Percentiles rank a stretch among this genome's conserved stretches.
Evolutionary conservation across 2,888 invertebrate species (phyloP).

Genomic region (Eristalis tenax): DNA sequence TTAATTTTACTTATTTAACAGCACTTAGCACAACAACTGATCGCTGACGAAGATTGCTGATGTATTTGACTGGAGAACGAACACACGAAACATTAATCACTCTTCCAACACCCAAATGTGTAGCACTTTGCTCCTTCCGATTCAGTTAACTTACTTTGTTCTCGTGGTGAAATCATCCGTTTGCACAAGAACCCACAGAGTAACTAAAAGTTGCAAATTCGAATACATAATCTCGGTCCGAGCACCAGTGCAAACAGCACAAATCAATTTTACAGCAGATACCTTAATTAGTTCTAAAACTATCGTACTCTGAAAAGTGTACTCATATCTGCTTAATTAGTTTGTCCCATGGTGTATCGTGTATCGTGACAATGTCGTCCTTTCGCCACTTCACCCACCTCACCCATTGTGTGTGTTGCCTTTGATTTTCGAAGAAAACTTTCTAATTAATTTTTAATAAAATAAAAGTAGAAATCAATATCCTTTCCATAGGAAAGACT

Average conservation of each 20-base stretch:
- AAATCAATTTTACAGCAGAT: slow-evolving; percentile 35
- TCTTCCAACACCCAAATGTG: background rate
- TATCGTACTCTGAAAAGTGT: background rate
- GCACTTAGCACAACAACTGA: no score
- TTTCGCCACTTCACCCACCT: background rate
- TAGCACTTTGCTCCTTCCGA: background rate
- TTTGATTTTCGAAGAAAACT: slow-evolving; percentile 37
- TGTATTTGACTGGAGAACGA: background rate
- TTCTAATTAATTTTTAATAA: slow-evolving; percentile 68
- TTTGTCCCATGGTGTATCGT: slow-evolving; percentile 3
- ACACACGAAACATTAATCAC: background rate
- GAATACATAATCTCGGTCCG: slow-evolving; percentile 19
- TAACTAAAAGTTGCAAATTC: slow-evolving; percentile 42
- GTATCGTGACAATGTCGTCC: background rate
- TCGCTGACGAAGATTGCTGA: no score
- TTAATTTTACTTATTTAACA: background rate
- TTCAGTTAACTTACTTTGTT: slow-evolving; percentile 37
- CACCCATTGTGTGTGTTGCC: background rate
- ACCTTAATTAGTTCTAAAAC: slow-evolving; percentile 51
- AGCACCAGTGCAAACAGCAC: slow-evolving; percentile 3
- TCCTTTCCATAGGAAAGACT: background rate
- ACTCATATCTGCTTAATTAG: slow-evolving; percentile 52
- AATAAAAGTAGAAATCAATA: slow-evolving; percentile 63
- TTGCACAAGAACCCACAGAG: slow-evolving; percentile 54
- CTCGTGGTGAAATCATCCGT: slow-evolving; percentile 61